Base-by-base conservation (phyloP, 2,888 invertebrate genomes). In the Yponomeuta evonymella region DNA sequence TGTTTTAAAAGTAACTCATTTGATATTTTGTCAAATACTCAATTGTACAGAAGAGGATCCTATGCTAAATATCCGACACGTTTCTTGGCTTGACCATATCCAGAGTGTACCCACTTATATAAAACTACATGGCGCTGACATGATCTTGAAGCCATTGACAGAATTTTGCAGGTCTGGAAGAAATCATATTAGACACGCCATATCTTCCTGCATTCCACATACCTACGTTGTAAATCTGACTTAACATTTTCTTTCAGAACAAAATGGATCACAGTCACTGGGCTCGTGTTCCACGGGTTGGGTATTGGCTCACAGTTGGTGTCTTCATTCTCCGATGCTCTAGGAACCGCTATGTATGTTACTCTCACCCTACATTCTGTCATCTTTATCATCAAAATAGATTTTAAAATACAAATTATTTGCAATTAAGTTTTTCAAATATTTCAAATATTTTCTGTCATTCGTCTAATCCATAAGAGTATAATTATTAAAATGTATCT, bases 221-320 rank as follows among this genome's bases (percentile, higher is more conserved):
- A 58, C 4, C 51, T 12, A 12, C 12, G 0, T 58, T 51, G 12
- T 51, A 12, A 15, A 58, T 4, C 51, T 2, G 4, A 58, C 15
- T 58, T 15, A 12, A 58, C 15, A 12, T 12, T 72, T 65, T 11
- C 12, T 93, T 93, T 66, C 86, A 95, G 95, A 51, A 84, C 90
- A 30, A 81, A 96, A 70, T 95, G 95, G 94, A 79, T 96, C 71
- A 94, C 95, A 0, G 94, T 97, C 29, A 48, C 93, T 1, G 96
- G 96, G 0, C 85, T 97, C 70, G 93, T 97, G 10, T 88, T 96
- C 1, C 96, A 97, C 75, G 98, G 97, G 0, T 81, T 97, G 15
- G 97, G 97, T 15, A 95, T 97, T 82, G 95, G 96, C 15, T 96
- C 97, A 29, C 95, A 96, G 75, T 92, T 97, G 58, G 97, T 98